Evolutionary conservation across 2,113 vertebrate genomes (phyloP).

Genomic region (Cyprinodon variegatus): DNA sequence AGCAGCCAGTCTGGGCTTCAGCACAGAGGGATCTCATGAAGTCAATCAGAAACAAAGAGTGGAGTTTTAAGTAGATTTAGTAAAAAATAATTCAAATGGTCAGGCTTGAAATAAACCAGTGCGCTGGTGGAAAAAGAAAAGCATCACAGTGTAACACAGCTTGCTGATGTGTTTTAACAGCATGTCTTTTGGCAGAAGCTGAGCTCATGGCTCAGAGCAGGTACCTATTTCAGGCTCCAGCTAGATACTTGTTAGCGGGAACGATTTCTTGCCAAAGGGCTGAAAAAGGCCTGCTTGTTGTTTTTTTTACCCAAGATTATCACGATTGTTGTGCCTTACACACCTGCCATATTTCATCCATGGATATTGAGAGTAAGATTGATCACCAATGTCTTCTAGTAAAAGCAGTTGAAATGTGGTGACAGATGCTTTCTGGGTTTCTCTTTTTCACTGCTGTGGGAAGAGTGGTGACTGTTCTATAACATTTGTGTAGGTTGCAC

Average conservation of each 20-base stretch:
- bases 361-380: background rate
- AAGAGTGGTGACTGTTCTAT: background rate
- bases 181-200: background rate
- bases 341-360: background rate
- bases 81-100: background rate
- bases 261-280: background rate
- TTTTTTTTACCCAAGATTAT: background rate
- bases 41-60: conserved; percentile 2
- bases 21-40: background rate
- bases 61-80: background rate
- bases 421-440: background rate
- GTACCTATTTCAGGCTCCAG: background rate
- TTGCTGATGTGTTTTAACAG: background rate
- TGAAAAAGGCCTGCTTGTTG: background rate
- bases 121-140: background rate
- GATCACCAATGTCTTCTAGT: background rate
- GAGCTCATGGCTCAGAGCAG: background rate
- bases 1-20: background rate
- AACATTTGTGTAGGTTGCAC: conserved; percentile 3
- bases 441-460: background rate
- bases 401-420: background rate
- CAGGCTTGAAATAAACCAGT: background rate
- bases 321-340: background rate
- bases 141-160: background rate
- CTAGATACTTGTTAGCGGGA: background rate